Evolutionary conservation across 2,888 invertebrate species (phyloP), one percentile per base, ranked within the genome.

Genomic region (Gortyna flavago): DNA sequence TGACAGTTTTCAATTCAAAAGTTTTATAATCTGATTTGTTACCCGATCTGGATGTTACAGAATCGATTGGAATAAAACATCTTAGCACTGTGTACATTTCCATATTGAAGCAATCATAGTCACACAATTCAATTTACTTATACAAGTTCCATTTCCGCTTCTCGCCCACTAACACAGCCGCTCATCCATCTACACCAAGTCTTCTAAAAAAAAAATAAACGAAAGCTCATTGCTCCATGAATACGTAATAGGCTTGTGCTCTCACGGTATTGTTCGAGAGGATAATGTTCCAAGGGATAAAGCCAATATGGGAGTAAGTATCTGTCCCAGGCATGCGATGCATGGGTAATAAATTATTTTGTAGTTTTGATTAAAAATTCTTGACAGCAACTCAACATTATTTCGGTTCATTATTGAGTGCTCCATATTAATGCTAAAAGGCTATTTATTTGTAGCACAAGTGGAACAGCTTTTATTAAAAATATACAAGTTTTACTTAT

Each of bases 51-150:
- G 54, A 66, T 72, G 64, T 51, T 74, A 57, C 51, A 73, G 62
- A 71, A 86, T 77, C 62, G 69, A 91, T 92, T 91, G 87, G 83
- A 91, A 89, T 87, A 85, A 88, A 90, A 87, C 90, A 90, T 89
- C 90, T 87, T 89, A 85, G 85, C 87, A 88, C 88, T 88, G 87
- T 90, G 88, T 90, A 90, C 89, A 93, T 92, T 93, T 91, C 90
- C 92, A 94, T 94, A 92, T 90, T 90, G 90, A 92, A 91, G 90
- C 91, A 93, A 93, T 93, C 93, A 91, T 92, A 92, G 91, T 90
- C 92, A 93, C 89, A 93, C 93, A 93, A 95, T 95, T 94, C 93
- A 94, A 95, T 95, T 94, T 94, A 95, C 95, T 94, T 94, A 94
- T 94, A 94, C 94, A 91, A 91, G 91, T 92, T 92, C 92, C 93